Conservation (phyloP, 2,113 vertebrate genomes). For the Gracilinanus agilis region DNA sequence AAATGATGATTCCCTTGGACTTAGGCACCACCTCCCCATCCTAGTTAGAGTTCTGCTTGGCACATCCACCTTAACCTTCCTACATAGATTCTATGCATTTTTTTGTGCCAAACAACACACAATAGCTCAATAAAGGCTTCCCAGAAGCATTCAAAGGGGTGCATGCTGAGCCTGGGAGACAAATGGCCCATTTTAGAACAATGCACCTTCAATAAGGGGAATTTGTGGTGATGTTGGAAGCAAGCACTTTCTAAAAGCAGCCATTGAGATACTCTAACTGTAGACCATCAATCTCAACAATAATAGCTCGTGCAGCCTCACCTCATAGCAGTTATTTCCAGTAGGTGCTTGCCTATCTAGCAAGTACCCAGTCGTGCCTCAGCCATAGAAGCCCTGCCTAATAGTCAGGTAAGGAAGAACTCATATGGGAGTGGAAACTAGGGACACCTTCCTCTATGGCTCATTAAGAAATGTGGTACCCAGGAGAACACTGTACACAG, state of each 20-base stretch:
- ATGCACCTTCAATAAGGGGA: not conserved
- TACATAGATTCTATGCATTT: not conserved
- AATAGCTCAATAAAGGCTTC: not conserved
- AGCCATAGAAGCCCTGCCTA: not conserved
- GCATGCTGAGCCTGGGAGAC: not conserved
- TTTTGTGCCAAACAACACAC: not conserved
- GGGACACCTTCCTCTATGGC: not conserved
- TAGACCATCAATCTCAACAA: not conserved
- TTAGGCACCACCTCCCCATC: not conserved
- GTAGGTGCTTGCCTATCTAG: not conserved
- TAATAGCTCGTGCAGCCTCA: not conserved
- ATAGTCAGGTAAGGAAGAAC: not conserved
- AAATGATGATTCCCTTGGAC: not conserved
- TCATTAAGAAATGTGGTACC: not conserved
- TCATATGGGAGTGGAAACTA: not conserved
- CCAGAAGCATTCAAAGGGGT: not conserved
- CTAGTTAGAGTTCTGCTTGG: not conserved
- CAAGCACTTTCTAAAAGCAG: not conserved
- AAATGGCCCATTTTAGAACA: slow-evolving; percentile 4
- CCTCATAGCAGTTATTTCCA: not conserved
- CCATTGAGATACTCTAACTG: not conserved
- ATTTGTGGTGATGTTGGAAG: not conserved
- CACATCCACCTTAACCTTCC: not conserved
- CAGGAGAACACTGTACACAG: not conserved
- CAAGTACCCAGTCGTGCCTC: not conserved